phyloP scores from a whole-genome alignment of 2,888 invertebrate species.

The Scrobipalpa atriplicella region DNA sequence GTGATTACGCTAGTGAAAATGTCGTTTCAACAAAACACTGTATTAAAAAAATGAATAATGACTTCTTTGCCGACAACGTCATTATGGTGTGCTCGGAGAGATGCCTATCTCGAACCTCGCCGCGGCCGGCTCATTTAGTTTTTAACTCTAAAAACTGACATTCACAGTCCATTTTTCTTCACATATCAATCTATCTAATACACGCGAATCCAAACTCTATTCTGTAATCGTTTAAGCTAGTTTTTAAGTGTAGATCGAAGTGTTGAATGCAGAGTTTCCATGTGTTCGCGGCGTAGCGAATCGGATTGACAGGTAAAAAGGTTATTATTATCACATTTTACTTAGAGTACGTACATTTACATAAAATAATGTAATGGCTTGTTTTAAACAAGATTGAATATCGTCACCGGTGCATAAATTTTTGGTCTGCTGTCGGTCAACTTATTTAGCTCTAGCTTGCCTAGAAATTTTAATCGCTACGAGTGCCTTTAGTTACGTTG shows the following conservation, averaged over 20 bases:
- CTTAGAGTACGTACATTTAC: slow-evolving; percentile 63
- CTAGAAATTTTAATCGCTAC: too few relatives aligned
- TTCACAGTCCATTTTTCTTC: slow-evolving; percentile 25
- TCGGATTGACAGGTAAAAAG: slow-evolving; percentile 78
- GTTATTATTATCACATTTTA: slow-evolving; percentile 82
- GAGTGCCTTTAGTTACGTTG: too few relatives aligned
- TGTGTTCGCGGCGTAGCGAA: slow-evolving; percentile 74
- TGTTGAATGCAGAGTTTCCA: slow-evolving; percentile 59
- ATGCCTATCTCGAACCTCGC: slow-evolving; percentile 66
- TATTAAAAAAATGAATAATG: slow-evolving; percentile 83
- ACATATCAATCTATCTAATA: background rate
- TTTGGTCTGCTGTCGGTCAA: too few relatives aligned
- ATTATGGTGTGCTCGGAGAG: slow-evolving; percentile 71
- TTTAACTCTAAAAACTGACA: slow-evolving; percentile 38
- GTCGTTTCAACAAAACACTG: slow-evolving; percentile 81
- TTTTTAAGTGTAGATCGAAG: slow-evolving; percentile 49
- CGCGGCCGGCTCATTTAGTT: slow-evolving; percentile 42
- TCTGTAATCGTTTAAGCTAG: slow-evolving; percentile 41
- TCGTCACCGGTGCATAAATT: background rate
- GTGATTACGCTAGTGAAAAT: slow-evolving; percentile 81
- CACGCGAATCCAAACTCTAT: slow-evolving; percentile 20
- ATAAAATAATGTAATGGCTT: slow-evolving; percentile 61
- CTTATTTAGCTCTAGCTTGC: too few relatives aligned
- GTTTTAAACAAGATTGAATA: slow-evolving; percentile 33
- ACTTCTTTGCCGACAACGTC: slow-evolving; percentile 78